phyloP scores from a whole-genome alignment of 2,888 invertebrate species.

The Drosophila flavopinicola region DNA sequence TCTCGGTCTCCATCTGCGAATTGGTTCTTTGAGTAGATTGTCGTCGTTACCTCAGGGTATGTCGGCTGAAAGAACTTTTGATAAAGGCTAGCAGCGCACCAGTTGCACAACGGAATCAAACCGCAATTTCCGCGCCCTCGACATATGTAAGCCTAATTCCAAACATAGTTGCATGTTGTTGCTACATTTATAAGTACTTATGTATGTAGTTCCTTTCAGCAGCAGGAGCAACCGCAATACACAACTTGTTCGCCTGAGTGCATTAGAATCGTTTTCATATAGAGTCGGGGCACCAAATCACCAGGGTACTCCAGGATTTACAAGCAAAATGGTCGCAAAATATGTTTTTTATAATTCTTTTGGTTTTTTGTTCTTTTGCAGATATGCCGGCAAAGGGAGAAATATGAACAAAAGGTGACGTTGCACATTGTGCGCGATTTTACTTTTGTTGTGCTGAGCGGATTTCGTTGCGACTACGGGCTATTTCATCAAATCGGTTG shows the following conservation, averaged over 20 bases:
- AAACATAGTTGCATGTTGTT: slow-evolving; percentile 46
- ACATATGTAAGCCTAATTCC: slow-evolving; percentile 72
- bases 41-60: slow-evolving; percentile 45
- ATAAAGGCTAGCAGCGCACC: slow-evolving; percentile 19
- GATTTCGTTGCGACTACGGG: slow-evolving; percentile 59
- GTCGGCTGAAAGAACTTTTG: slow-evolving; percentile 61
- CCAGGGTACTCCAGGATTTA: slow-evolving; percentile 61
- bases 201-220: slow-evolving; percentile 6
- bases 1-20: slow-evolving; percentile 7
- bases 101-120: slow-evolving; percentile 57
- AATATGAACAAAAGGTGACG: slow-evolving; percentile 51
- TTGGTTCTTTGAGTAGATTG: slow-evolving; percentile 44
- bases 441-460: slow-evolving; percentile 43
- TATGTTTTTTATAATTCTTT: slow-evolving; percentile 58
- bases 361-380: slow-evolving; percentile 32
- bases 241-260: slow-evolving; percentile 68
- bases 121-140: slow-evolving; percentile 60
- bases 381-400: slow-evolving; percentile 22
- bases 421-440: slow-evolving; percentile 41
- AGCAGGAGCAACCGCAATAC: slow-evolving; percentile 36
- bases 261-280: slow-evolving; percentile 72
- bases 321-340: slow-evolving; percentile 65
- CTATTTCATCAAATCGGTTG: slow-evolving; percentile 51
- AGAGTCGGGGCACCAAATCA: slow-evolving; percentile 29
- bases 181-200: slow-evolving; percentile 43